Evolutionary conservation across 2,113 vertebrate species (phyloP), one percentile per base, ranked within the genome.

Genomic region (Bubalus kerabau): DNA sequence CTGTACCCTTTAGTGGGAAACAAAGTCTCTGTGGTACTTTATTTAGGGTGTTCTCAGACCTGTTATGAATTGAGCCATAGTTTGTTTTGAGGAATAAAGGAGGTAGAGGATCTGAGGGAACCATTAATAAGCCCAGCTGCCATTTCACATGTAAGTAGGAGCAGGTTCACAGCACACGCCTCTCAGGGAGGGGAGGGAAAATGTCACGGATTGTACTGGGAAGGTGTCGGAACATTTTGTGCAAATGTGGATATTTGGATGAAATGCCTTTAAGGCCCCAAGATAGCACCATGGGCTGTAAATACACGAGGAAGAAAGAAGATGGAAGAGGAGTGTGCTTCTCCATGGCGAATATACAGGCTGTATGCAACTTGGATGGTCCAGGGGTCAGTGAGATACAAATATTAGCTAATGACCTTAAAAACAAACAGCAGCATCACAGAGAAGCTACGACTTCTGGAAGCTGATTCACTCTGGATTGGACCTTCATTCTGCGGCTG

Each of bases 201-300:
- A 96, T 96, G 92, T 96, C 96, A 86, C 64, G 71, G 87, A 90
- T 88, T 48, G 92, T 30, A 17, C 90, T 56, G 59, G 94, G 85
- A 90, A 96, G 87, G 85, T 81, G 90, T 28, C 17, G 36, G 92
- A 78, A 97, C 90, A 82, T 91, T 97, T 59, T 62, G 64, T 81
- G 84, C 76, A 67, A 94, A 82, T 48, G 59, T 46, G 86, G 96
- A 28, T 97, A 92, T 85, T 94, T 90, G 94, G 90, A 91, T 88
- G 82, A 94, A 94, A 96, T 92, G 90, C 85, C 76, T 86, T 59
- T 5, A 17, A 78, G 67, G 64, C 92, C 84, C 43, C 54, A 19
- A 87, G 95, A 94, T 57, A 92, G 85, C 87, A 82, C 81, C 19
- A 19, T 30, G 32, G 85, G 40, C 84, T 92, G 23, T 85, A 88